Evolutionary conservation across 2,888 invertebrate species (phyloP), one percentile per base, ranked within the genome.

Genomic region (Geophilus truncorum): DNA sequence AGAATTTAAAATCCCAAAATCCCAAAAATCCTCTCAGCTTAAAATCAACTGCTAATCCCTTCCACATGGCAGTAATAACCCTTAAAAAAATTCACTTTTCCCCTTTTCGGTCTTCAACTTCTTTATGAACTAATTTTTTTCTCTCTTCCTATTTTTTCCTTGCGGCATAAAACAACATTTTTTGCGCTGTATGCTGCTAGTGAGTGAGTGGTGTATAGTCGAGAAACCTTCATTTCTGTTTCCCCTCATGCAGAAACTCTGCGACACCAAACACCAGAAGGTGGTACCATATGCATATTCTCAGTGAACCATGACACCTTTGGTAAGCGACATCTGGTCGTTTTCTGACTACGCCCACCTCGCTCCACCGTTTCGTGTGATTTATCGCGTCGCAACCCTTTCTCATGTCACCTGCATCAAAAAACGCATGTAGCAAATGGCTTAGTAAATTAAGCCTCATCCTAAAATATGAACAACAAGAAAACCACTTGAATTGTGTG

Each of bases 241-340:
- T 62, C 62, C 62, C 62, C 62, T 62, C 62, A 62, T 62, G 62
- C 62, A 62, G 62, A 62, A 62, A 62, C 62, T 45, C 45, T 23
- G 23, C 62, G 62, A 25, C 62, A 62, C 62, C 62, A 62, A 23
- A 62, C 62, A 62, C 25, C 62, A 62, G 62, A 62, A 62, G 62
- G 62, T 62, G 62, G 62, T 62, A 62, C 62, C 62, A 25, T 25
- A 62, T 62, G 62, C 62, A 62, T 62, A 62, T 62, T 62, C 62
- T 62, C 62, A 62, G 62, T 62, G 62, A 62, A 62, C 62, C 62
- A 62, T 62, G 62, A 62, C 62, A 62, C 62, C 62, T 62, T 62
- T 62, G 62, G 62, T 62, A 62, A 62, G 62, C 62, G 62, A 62
- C 62, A 62, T 62, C 62, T 62, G 62, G 25, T 62, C 62, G 62